A percentile compares a stretch with the other conserved stretches of the same genome.
Conservation (phyloP, 2,888 invertebrate genomes). For the Caenorhabditis angaria region DNA sequence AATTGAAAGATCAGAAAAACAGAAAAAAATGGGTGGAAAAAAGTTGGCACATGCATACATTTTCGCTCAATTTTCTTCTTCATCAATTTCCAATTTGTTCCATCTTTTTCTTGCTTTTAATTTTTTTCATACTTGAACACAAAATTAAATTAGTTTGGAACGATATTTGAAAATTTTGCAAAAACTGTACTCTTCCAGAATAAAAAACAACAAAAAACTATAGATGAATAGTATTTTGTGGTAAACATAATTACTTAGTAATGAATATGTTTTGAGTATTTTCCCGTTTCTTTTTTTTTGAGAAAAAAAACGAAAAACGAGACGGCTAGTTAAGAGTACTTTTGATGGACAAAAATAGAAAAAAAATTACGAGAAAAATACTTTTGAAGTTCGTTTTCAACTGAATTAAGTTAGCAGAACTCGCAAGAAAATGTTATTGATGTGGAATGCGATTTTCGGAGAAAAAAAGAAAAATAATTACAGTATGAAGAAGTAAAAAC, state of each 20-base stretch:
- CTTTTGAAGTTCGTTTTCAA: too few relatives aligned
- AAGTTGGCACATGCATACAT: constrained; percentile 4
- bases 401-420: too few relatives aligned
- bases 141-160: background rate
- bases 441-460: too few relatives aligned
- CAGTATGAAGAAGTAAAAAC: too few relatives aligned
- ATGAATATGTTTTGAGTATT: background rate
- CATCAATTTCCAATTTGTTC: constrained; percentile 4
- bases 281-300: background rate
- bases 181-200: background rate
- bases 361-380: too few relatives aligned
- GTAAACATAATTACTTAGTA: constrained; percentile 1
- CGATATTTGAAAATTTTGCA: background rate
- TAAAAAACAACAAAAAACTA: too few relatives aligned
- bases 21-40: background rate
- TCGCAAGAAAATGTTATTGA: too few relatives aligned
- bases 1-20: background rate
- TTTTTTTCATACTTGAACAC: background rate
- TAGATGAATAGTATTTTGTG: background rate
- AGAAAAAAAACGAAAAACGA: too few relatives aligned
- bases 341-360: too few relatives aligned
- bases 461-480: too few relatives aligned
- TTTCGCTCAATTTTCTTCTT: background rate
- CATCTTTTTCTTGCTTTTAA: background rate
- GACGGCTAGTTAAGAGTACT: too few relatives aligned